A percentile compares a stretch with the other conserved stretches of the same genome.
phyloP scores from a whole-genome alignment of 2,113 vertebrate genomes.

The Hypomesus transpacificus region DNA sequence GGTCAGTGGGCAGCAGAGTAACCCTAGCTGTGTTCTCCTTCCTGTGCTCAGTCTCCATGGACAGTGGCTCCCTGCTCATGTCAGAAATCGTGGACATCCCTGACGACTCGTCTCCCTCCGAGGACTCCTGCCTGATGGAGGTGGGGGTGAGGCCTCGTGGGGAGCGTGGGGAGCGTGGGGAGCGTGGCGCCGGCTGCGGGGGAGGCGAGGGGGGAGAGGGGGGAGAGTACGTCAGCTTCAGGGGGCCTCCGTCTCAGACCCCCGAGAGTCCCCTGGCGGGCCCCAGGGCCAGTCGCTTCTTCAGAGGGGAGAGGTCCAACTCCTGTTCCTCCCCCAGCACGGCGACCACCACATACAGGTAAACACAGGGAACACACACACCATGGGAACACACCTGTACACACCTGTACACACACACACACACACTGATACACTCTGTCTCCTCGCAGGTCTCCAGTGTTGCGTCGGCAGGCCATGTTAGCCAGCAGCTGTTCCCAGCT shows the following conservation, averaged over 20 bases:
- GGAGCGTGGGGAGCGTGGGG: slow-evolving; percentile 40
- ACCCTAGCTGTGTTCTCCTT: neutral
- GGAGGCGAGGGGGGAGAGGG: slow-evolving; percentile 45
- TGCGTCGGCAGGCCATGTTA: slow-evolving; percentile 67
- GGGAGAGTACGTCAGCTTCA: slow-evolving; percentile 78
- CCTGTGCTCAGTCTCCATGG: slow-evolving; percentile 80
- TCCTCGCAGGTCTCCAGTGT: slow-evolving; percentile 67
- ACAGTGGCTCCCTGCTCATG: slow-evolving; percentile 90
- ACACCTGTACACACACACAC: neutral
- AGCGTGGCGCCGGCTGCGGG: slow-evolving; percentile 24
- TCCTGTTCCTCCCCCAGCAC: slow-evolving; percentile 89
- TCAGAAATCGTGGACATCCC: slow-evolving; percentile 91
- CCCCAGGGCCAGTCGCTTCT: slow-evolving; percentile 71
- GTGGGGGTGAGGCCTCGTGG: slow-evolving; percentile 62
- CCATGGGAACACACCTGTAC: neutral
- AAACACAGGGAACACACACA: neutral
- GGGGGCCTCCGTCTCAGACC: slow-evolving; percentile 74
- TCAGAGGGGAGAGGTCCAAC: slow-evolving; percentile 84
- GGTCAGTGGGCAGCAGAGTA: neutral
- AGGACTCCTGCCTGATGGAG: slow-evolving; percentile 93
- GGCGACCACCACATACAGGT: slow-evolving; percentile 70
- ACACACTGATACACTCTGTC: neutral
- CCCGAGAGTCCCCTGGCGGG: slow-evolving; percentile 67
- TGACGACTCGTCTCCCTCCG: slow-evolving; percentile 90
- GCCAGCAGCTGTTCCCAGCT: slow-evolving; percentile 90